Base-by-base conservation (phyloP, 2,113 vertebrate genomes). In the Otis tarda region DNA sequence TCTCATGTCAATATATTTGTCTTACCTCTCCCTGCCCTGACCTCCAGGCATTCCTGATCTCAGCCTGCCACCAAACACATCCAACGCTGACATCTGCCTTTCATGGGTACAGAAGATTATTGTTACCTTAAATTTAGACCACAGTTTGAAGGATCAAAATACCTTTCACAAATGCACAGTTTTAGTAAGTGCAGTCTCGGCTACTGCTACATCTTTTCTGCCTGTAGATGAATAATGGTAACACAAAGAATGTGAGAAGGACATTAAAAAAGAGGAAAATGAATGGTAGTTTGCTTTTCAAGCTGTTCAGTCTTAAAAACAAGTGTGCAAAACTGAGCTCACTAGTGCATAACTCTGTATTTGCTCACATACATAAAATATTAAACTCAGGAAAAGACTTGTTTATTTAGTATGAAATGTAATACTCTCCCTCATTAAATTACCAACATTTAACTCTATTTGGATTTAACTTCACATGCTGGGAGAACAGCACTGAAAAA, bases 371-470 rank as follows among this genome's bases (percentile, higher is more conserved):
- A 80, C 30, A 75, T 84, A 80, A 93, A 96, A 52, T 89, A 89
- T 52, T 87, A 89, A 93, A 87, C 19, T 82, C 89, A 75, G 2
- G 20, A 96, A 94, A 96, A 94, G 56, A 45, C 20, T 67, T 95
- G 76, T 93, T 89, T 94, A 64, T 88, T 93, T 93, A 64, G 39
- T 37, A 57, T 68, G 71, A 94, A 95, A 64, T 12, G 17, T 89
- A 95, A 90, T 53, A 57, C 35, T 85, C 24, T 71, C 83, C 70
- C 92, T 87, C 80, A 96, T 95, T 93, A 93, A 95, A 75, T 92
- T 83, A 65, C 45, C 20, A 79, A 0, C 73, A 60, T 96, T 92
- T 96, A 94, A 93, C 43, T 97, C 35, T 83, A 70, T 80, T 94
- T 94, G 78, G 52, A 81, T 92, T 93, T 87, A 67, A 67, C 57